Conservation (phyloP, 92 coral and sea anemone species). For the Bergia puertoricense region DNA sequence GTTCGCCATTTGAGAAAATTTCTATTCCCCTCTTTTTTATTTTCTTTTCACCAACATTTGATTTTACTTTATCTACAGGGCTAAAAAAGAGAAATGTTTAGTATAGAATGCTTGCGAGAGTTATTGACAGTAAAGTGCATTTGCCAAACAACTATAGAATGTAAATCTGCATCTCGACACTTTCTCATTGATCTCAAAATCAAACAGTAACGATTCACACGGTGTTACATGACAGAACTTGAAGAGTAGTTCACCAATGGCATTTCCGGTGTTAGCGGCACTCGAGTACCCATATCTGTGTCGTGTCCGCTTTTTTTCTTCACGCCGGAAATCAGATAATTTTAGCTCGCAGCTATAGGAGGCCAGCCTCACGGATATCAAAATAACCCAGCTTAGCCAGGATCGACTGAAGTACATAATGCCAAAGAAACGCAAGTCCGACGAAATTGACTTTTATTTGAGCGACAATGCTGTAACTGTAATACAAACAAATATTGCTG, state of each 20-base stretch:
- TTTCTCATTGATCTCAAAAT: neutral
- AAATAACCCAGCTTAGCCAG: neutral
- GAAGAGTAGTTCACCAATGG: slow-evolving; percentile 19
- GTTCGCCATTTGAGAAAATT: no score
- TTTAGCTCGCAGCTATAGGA: slow-evolving; percentile 28
- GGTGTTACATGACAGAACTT: slow-evolving; percentile 29
- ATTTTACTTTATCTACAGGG: no score
- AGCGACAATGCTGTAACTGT: neutral
- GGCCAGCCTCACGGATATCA: neutral
- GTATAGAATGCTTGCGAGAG: no score
- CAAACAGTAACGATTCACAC: slow-evolving; percentile 38
- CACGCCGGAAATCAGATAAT: slow-evolving; percentile 38
- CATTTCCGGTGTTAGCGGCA: slow-evolving; percentile 40
- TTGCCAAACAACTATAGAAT: no score
- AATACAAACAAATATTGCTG: neutral
- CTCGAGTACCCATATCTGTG: slow-evolving; percentile 29
- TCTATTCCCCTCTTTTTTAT: no score
- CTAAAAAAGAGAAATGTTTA: no score
- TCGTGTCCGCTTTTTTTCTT: slow-evolving; percentile 37
- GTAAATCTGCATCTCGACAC: neutral
- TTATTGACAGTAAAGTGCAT: no score
- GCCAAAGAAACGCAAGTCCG: neutral
- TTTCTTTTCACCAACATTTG: no score
- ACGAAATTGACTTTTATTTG: neutral
- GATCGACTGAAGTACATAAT: neutral